phyloP scores from a whole-genome alignment of 2,113 vertebrate species.

The Chaetodon auriga region DNA sequence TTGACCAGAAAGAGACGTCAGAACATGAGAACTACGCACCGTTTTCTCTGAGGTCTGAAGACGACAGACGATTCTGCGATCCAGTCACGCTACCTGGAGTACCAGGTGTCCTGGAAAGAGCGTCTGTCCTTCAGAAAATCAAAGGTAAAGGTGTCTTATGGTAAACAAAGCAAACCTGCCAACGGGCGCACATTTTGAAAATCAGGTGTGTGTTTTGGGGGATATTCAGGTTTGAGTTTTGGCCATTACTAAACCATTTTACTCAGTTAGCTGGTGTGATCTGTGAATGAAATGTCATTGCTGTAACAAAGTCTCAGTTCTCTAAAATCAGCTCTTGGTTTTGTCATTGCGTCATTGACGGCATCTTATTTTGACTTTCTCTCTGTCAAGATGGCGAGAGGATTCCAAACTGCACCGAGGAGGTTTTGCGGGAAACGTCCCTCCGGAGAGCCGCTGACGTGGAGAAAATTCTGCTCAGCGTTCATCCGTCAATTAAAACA shows the following conservation, averaged over 20 bases:
- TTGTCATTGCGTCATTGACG: background rate
- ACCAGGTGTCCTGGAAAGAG: slow-evolving; percentile 57
- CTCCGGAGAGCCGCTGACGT: slow-evolving; percentile 42
- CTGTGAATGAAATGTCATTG: too few species aligned
- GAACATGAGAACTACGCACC: slow-evolving; percentile 65
- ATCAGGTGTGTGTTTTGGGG: background rate
- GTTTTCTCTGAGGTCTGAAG: slow-evolving; percentile 38
- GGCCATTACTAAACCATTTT: background rate
- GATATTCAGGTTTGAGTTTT: background rate
- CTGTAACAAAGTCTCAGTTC: too few species aligned
- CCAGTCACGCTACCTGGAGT: slow-evolving; percentile 68
- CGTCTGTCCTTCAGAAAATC: slow-evolving; percentile 63
- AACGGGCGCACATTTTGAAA: background rate
- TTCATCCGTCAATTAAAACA: slow-evolving; percentile 47
- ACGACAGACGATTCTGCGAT: slow-evolving; percentile 56
- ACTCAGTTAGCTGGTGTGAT: background rate
- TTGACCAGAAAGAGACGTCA: slow-evolving; percentile 42
- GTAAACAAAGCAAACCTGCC: background rate
- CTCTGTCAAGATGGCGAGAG: slow-evolving; percentile 54
- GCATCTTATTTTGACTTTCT: background rate
- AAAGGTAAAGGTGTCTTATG: slow-evolving; percentile 33
- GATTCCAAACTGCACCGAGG: slow-evolving; percentile 66
- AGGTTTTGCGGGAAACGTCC: slow-evolving; percentile 39
- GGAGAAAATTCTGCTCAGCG: slow-evolving; percentile 72
- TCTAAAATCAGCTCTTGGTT: too few species aligned